Evolutionary conservation across 2,113 vertebrate species (phyloP).

Genomic region (Dipodomys ordii): DNA sequence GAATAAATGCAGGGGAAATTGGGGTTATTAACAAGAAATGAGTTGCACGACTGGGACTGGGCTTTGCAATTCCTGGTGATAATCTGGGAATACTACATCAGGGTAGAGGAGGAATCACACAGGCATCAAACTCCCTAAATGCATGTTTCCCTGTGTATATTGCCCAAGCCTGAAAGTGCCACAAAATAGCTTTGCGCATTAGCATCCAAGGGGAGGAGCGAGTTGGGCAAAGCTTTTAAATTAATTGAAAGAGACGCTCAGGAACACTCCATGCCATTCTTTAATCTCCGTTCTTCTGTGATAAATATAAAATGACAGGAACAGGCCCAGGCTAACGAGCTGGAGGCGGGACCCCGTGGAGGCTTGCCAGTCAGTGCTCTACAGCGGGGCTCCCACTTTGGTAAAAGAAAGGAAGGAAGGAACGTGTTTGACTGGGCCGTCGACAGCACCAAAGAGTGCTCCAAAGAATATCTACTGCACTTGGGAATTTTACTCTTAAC

Average conservation of each 20-base stretch:
- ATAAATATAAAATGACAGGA: constrained; percentile 56
- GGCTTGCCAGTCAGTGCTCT: background rate
- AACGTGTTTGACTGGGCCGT: background rate
- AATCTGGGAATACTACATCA: background rate
- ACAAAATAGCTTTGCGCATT: constrained; percentile 22
- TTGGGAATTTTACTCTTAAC: background rate
- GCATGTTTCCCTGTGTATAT: background rate
- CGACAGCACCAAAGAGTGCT: background rate
- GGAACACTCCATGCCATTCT: constrained; percentile 61
- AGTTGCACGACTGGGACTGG: background rate
- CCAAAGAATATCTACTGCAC: background rate
- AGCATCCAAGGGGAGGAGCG: background rate
- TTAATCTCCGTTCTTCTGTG: constrained; percentile 64
- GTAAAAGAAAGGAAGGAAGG: background rate
- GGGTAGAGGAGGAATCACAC: background rate
- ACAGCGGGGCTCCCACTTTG: background rate
- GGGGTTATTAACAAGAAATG: background rate
- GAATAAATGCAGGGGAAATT: background rate
- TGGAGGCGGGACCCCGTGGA: constrained; percentile 19
- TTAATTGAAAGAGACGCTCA: constrained; percentile 72
- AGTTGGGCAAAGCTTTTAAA: constrained; percentile 53
- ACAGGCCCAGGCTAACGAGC: constrained; percentile 8
- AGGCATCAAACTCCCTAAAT: constrained; percentile 3
- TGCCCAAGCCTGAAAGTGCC: background rate
- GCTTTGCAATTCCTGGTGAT: background rate